Evolutionary conservation across 2,113 vertebrate genomes (phyloP), one percentile per base, ranked within the genome.

Genomic region (Macaca fascicularis): DNA sequence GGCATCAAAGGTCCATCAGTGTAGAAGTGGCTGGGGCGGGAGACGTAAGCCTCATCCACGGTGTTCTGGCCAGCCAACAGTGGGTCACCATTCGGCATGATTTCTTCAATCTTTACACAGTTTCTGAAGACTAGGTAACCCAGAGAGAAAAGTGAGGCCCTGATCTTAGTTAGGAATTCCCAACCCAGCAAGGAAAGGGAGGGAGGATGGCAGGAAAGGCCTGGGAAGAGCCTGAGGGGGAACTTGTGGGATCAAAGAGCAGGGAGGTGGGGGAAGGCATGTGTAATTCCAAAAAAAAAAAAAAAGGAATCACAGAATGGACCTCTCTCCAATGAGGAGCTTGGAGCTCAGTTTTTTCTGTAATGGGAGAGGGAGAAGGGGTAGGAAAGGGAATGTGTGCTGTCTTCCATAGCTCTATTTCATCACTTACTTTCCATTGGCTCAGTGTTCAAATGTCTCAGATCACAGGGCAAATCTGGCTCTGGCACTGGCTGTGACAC

Each of bases 381-480:
- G 10, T 55, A 40, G 72, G 22, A 30, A 87, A 88, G 43, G 67
- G 40, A 70, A 17, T 12, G 78, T 14, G 27, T n/a, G 35, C 45
- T 61, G 14, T 61, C 35, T 40, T 22, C 10, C 89, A 67, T 1
- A 45, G 11, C 6, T 14, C 74, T 45, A 59, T 35, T 7, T n/a
- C 52, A 57, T 92, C 86, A 98, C 97, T 97, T 95, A 98, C 98
- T 93, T 93, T 97, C 95, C 95, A 98, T 97, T 16, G 67, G 92
- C 0, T 76, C 50, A 4, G 32, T 96, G 85, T 97, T 94, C 84
- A 98, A 10, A 19, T 97, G 59, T 38, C n/a, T 96, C 94, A 98
- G 95, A n/a, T 98, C 98, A 1, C 40, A 23, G 43, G 98, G 98
- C 84, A 98, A 64, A 30, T 97, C 97, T 9, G 87, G 35, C 69